A percentile compares a stretch with the other conserved stretches of the same genome.
These are phyloP conservation scores for Perodicticus potto DNA, from an alignment of 2,797 vertebrate genomes.

Conservation along the genomic window DNA sequence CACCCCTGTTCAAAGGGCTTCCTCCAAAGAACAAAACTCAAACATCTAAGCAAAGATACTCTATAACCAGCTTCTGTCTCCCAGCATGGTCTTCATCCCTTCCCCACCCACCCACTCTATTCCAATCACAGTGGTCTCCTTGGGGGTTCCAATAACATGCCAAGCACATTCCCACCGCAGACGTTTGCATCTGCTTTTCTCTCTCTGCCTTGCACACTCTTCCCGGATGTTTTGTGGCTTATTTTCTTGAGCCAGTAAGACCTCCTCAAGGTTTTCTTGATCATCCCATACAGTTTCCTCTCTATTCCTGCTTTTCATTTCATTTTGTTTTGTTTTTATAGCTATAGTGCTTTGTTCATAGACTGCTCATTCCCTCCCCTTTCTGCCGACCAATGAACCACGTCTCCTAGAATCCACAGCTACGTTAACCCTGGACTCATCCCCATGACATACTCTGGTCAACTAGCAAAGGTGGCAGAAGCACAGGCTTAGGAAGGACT, in stretches of 20 bases:
- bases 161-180: background rate
- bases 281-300: background rate
- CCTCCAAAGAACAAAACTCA: background rate
- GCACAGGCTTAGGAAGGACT: background rate
- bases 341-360: background rate
- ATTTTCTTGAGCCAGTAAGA: background rate
- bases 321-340: background rate
- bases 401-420: background rate
- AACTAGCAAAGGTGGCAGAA: background rate
- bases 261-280: background rate
- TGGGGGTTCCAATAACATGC: background rate
- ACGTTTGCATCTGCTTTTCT: background rate
- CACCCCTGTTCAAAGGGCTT: background rate
- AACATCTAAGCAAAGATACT: background rate
- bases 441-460: background rate
- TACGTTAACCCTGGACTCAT: background rate
- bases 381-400: background rate
- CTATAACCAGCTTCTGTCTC: background rate
- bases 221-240: background rate
- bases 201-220: background rate
- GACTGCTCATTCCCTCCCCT: background rate
- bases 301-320: background rate
- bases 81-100: background rate
- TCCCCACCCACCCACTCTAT: background rate
- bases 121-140: background rate